phyloP scores from a whole-genome alignment of 2,113 vertebrate species.

The Sinosuthora webbiana region DNA sequence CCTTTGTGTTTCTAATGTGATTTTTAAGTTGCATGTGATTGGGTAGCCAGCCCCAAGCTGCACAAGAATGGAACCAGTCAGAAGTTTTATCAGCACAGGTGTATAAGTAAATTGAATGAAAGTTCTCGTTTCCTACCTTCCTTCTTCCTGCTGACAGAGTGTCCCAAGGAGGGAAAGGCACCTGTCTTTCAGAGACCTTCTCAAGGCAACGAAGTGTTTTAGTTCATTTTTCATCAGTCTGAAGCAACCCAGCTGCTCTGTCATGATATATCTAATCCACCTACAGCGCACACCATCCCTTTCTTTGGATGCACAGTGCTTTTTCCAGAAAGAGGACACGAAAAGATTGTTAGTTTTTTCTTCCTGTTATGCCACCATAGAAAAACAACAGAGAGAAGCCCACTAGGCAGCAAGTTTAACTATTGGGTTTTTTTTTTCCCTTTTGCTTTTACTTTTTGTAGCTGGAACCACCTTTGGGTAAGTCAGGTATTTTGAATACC shows the following conservation, averaged over 20 bases:
- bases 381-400: background rate
- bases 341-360: background rate
- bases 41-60: background rate
- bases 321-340: background rate
- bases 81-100: background rate
- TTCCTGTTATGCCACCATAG: background rate
- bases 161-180: background rate
- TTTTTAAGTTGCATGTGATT: background rate
- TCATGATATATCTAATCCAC: background rate
- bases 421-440: fast-evolving
- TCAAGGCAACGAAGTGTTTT: background rate
- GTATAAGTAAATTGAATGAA: background rate
- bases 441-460: background rate
- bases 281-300: too few relatives aligned
- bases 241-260: background rate
- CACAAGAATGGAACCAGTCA: background rate
- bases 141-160: background rate
- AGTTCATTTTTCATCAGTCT: background rate
- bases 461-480: background rate
- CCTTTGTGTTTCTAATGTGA: background rate
- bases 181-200: background rate
- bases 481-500: background rate
- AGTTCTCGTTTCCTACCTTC: background rate
- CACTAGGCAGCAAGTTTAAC: background rate
- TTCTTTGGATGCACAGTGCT: background rate